Evolutionary conservation across 2,888 invertebrate species (phyloP), one percentile per base, ranked within the genome.

Genomic region (Tetragonula carbonaria): DNA sequence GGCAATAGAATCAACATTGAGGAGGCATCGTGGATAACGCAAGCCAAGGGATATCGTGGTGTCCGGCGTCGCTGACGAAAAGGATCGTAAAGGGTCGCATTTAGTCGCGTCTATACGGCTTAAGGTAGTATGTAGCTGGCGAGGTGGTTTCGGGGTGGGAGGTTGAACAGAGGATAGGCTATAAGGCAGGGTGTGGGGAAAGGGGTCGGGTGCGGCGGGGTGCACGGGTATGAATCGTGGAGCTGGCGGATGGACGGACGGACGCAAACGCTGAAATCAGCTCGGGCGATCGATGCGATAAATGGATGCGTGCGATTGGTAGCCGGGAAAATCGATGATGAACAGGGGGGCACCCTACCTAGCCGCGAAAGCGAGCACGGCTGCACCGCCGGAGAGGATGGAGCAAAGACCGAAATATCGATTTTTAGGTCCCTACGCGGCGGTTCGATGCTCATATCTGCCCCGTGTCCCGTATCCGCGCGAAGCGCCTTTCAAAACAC

Each of bases 301-400:
- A 96, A 97, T 96, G 96, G 96, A 96, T 96, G 96, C 96, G 96
- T 96, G 96, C 96, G 96, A 96, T 96, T 96, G 96, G 96, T 95
- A 94, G 94, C 92, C 93, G 92, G 91, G 93, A 94, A 94, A 94
- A 94, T 94, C 94, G 94, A 94, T 94, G 93, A 91, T 90, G 92
- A 91, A 92, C 91, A 90, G 91, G 90, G 91, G 91, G 91, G 92
- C 90, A 92, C 91, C 90, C 93, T 93, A 91, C 91, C 91, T 91
- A 91, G 85, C 89, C 86, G 90, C 90, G 85, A 86, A 80, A 84
- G 87, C 88, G 86, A 84, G 85, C 88, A 82, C 82, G 84, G 86
- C 79, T 85, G 86, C 87, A 73, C 85, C 87, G 88, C 89, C 90
- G 90, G 88, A 86, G 84, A 89, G 87, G 96, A 97, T 97, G 96